Conservation (phyloP, 2,113 vertebrate species). For the Poecile atricapillus region DNA sequence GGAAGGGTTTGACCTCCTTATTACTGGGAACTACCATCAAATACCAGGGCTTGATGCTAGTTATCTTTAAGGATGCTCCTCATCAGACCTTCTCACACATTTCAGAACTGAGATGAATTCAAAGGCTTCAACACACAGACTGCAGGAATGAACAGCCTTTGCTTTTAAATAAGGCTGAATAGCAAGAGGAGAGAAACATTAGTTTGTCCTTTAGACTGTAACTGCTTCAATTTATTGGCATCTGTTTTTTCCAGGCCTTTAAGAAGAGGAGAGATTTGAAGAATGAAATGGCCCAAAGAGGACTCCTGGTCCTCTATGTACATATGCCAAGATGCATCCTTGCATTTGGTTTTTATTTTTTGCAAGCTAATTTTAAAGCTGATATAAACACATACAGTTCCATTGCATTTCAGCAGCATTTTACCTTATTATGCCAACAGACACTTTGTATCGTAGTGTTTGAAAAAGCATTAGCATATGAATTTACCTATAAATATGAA, state of each 20-base stretch:
- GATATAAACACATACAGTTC: not conserved
- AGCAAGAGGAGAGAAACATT: not conserved
- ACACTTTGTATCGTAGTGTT: not conserved
- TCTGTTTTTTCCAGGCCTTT: not conserved
- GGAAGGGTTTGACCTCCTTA: not conserved
- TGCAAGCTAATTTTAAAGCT: not conserved
- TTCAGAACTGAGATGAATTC: not conserved
- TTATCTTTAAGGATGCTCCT: not conserved
- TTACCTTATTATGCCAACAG: not conserved
- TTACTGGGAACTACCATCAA: not conserved
- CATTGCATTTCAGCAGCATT: not conserved
- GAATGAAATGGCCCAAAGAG: not conserved
- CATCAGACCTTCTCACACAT: not conserved
- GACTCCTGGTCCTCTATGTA: not conserved
- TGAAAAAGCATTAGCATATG: slow-evolving; percentile 41
- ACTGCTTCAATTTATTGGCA: not conserved
- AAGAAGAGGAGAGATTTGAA: not conserved
- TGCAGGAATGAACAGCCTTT: not conserved
- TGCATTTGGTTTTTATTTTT: not conserved
- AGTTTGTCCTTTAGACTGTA: not conserved
- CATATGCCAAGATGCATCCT: not conserved
- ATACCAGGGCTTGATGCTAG: not conserved
- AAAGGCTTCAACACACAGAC: not conserved
- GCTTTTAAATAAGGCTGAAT: not conserved
- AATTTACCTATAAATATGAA: slow-evolving; percentile 58